Evolutionary conservation across 2,888 invertebrate species (phyloP).

Genomic region (Aricia artaxerxes): DNA sequence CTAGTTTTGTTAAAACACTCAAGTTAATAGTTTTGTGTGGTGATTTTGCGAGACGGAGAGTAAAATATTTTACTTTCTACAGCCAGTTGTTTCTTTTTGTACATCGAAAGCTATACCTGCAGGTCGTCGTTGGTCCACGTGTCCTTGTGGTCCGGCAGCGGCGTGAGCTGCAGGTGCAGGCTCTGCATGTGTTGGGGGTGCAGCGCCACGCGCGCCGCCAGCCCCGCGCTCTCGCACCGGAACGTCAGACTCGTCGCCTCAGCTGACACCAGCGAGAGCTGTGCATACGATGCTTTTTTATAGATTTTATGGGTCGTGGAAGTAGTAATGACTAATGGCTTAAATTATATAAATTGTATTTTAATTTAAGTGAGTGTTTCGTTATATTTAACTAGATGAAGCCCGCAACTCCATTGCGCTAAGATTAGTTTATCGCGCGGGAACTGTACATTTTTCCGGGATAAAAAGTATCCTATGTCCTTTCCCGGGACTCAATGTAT

Average conservation of each 20-base stretch:
- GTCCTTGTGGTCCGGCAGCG: constrained; percentile 91
- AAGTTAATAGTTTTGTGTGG: too few species aligned
- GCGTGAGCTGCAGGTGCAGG: constrained; percentile 86
- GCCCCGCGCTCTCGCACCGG: constrained; percentile 87
- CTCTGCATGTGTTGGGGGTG: constrained; percentile 95
- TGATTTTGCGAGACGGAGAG: too few species aligned
- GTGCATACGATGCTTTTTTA: constrained; percentile 38
- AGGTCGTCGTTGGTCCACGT: constrained; percentile 93
- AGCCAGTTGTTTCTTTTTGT: not conserved
- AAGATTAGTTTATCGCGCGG: too few species aligned
- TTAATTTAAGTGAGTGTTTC: too few species aligned
- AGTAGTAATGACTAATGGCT: not conserved
- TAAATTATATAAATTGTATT: not conserved
- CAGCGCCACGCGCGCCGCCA: constrained; percentile 92
- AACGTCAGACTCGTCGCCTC: constrained; percentile 95
- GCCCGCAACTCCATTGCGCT: too few species aligned
- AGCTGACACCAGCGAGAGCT: constrained; percentile 86
- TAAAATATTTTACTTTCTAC: too few species aligned
- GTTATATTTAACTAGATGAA: too few species aligned
- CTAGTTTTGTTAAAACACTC: too few species aligned
- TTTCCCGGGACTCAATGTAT: too few species aligned
- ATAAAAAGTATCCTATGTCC: too few species aligned
- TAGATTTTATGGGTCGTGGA: not conserved
- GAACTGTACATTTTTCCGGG: too few species aligned
- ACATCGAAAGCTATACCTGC: constrained; percentile 74